phyloP scores from a whole-genome alignment of 2,797 vertebrate species.

The Lindbergichthys nudifrons region DNA sequence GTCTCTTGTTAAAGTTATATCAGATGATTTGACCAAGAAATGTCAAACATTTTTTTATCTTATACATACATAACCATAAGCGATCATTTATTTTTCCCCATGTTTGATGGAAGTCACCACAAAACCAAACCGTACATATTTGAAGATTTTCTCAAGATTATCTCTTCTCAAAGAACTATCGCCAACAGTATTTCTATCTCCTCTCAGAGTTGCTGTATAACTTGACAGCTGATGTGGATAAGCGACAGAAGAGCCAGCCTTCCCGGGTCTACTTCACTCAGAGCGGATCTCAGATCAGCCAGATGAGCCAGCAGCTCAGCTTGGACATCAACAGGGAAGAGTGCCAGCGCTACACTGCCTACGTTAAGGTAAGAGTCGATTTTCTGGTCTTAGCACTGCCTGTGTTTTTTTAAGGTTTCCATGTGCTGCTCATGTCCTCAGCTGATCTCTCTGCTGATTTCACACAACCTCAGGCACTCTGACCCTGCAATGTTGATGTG shows the following conservation, averaged over 20 bases:
- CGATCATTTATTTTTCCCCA: conserved; percentile 36
- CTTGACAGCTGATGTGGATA: conserved; percentile 92
- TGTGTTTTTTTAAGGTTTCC: conserved; percentile 19
- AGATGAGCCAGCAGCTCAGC: conserved; percentile 86
- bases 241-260: conserved; percentile 90
- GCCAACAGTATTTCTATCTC: conserved; percentile 24
- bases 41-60: conserved; percentile 36
- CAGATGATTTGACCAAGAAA: conserved; percentile 50
- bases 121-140: conserved; percentile 59
- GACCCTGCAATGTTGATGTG: conserved; percentile 44
- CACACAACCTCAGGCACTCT: conserved; percentile 57
- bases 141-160: conserved; percentile 23
- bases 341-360: conserved; percentile 89
- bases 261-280: conserved; percentile 90
- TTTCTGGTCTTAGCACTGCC: conserved; percentile 7
- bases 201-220: conserved; percentile 91
- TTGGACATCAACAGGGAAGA: conserved; percentile 86
- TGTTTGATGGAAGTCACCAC: conserved; percentile 38
- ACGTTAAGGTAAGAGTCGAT: conserved; percentile 91
- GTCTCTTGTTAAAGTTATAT: conserved; percentile 30
- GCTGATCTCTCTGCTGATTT: conserved; percentile 55
- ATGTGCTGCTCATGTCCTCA: conserved; percentile 52
- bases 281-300: conserved; percentile 88
- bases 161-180: conserved; percentile 19
- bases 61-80: conserved; percentile 38